phyloP scores from a whole-genome alignment of 2,888 invertebrate genomes.

The Tiliacea citrago region DNA sequence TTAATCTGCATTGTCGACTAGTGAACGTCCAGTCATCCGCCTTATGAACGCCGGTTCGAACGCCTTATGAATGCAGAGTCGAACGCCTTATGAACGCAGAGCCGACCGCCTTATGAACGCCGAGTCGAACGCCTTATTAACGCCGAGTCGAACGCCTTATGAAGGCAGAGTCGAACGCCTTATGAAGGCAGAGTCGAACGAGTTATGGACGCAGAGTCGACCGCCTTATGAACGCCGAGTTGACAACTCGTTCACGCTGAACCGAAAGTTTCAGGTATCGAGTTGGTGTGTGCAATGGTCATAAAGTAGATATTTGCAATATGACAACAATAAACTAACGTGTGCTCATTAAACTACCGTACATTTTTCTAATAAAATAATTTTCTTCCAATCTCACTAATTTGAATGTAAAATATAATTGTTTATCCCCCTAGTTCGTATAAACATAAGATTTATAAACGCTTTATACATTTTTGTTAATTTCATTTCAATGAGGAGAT shows the following conservation, averaged over 20 bases:
- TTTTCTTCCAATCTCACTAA: constrained; percentile 24
- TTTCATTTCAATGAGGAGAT: not conserved
- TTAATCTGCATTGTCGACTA: not conserved
- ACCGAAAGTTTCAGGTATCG: no score
- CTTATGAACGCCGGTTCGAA: no score
- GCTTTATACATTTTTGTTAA: not conserved
- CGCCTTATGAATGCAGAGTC: no score
- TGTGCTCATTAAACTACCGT: constrained; percentile 2
- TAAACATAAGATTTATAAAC: not conserved
- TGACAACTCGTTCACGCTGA: not conserved
- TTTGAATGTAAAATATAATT: constrained; percentile 11
- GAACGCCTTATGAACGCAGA: no score
- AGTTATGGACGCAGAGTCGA: not conserved
- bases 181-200: no score
- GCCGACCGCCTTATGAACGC: no score
- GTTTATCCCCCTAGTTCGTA: not conserved
- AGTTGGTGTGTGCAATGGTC: not conserved
- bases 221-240: not conserved
- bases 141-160: no score
- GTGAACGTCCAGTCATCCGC: not conserved
- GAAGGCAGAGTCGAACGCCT: no score
- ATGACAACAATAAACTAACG: not conserved
- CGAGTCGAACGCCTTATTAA: no score
- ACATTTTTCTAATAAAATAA: constrained; percentile 29
- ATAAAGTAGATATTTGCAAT: constrained; percentile 3